Conservation (phyloP, 2,113 vertebrate species). For the Prunella fulvescens region DNA sequence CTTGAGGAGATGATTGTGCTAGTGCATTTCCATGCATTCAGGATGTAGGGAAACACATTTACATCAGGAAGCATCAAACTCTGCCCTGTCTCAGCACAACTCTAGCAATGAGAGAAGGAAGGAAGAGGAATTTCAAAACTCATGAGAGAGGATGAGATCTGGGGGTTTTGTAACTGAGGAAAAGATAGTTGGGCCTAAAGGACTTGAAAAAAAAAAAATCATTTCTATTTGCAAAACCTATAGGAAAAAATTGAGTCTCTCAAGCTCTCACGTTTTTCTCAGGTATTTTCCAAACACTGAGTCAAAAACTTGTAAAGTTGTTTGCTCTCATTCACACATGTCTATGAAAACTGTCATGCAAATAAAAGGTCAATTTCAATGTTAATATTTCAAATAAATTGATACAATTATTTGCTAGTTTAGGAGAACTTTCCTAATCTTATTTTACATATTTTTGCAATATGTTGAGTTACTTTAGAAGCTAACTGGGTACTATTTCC, state of each 20-base stretch:
- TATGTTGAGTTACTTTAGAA: neutral
- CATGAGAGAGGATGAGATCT: accelerated
- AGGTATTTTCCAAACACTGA: neutral
- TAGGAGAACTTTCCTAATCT: neutral
- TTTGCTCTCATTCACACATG: neutral
- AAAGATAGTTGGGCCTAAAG: neutral
- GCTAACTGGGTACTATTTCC: neutral
- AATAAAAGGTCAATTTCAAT: neutral
- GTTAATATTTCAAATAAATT: neutral
- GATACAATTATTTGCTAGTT: neutral
- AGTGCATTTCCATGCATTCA: neutral
- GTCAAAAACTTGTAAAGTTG: neutral
- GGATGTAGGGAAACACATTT: neutral
- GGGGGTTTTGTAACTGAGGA: neutral
- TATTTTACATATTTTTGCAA: neutral
- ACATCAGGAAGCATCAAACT: neutral
- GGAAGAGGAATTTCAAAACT: neutral
- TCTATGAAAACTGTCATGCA: neutral
- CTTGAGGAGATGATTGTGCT: neutral
- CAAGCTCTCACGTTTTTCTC: neutral
- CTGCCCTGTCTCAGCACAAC: neutral
- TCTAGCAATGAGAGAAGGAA: neutral
- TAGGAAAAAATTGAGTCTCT: neutral
- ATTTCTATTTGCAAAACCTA: neutral
- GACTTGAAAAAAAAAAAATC: neutral